These are phyloP conservation scores for Melanocharis versteri DNA, from an alignment of 2,113 vertebrate genomes.

Conservation along the genomic window DNA sequence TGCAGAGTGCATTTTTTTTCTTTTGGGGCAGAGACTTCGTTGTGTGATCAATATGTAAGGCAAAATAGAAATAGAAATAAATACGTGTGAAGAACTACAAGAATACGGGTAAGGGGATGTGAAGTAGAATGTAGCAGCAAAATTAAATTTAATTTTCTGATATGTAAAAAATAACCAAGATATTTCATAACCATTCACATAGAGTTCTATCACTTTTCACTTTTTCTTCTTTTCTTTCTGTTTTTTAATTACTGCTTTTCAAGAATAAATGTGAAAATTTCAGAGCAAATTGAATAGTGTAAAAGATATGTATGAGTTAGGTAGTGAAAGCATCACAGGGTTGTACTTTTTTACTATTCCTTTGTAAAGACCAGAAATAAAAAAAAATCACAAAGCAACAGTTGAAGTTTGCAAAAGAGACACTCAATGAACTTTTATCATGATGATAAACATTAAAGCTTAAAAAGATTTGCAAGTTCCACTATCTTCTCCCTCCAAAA, in stretches of 20 bases:
- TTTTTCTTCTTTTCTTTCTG: not conserved
- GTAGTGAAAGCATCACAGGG: not conserved
- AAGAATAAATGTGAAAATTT: not conserved
- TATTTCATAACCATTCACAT: not conserved
- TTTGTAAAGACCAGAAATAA: not conserved
- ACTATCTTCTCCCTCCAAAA: not conserved
- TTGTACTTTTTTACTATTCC: not conserved
- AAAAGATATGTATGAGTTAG: not conserved
- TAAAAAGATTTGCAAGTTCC: not conserved
- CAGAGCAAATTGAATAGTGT: not conserved
- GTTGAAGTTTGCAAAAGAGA: not conserved
- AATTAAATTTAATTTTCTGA: not conserved
- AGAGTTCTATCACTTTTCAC: not conserved
- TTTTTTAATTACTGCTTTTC: not conserved
- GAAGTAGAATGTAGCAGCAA: not conserved
- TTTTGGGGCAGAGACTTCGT: not conserved
- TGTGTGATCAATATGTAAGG: not conserved
- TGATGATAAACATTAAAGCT: not conserved
- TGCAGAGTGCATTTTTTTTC: not conserved
- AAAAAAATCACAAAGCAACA: not conserved
- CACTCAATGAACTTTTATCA: not conserved
- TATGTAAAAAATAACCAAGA: not conserved
- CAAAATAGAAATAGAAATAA: not conserved
- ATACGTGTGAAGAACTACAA: not conserved
- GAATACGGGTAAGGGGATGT: not conserved